Base-by-base conservation (phyloP, 2,797 vertebrate species). In the Lithobates pipiens region DNA sequence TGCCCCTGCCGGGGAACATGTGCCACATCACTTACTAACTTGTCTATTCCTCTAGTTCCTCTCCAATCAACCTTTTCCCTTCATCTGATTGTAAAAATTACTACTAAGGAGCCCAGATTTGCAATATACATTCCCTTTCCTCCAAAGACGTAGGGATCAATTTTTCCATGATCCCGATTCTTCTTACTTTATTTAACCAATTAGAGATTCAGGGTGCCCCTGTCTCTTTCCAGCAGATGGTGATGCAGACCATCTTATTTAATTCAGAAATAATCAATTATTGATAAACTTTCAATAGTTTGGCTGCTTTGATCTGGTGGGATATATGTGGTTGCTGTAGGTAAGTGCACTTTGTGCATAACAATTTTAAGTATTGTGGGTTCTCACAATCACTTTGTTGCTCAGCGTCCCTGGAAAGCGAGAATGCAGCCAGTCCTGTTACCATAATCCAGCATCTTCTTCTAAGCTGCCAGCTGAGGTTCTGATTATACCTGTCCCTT, bases 401-500 rank as follows among this genome's bases (percentile, higher is more conserved):
- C 21, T 76, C 54, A 50, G 34, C 63, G 39, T 74, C 27, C 70
- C 42, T 23, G 54, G 77, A 79, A 80, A 80, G 32, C 3, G 87
- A 89, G 88, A 84, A 88, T 84, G 81, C 78, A 81, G 89, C 65
- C 69, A 54, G 88, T 89, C 89, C 88, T 42, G 70, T 89, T 88
- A 86, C 86, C 88, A 85, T 89, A 89, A 90, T 89, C 86, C 89
- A 88, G 88, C 90, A 88, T 88, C 69, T 88, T 88, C 69, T 88
- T 86, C 82, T 89, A 63, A 74, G 2, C 73, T 87, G 85, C 88
- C 89, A 92, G 88, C 90, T 92, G 89, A 0, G 76, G 84, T 91
- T 77, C 89, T 90, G 89, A 89, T 90, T 88, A 76, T 89, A 84
- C 88, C 80, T 86, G 73, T 90, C 90, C 86, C 89, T 6, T 6